phyloP scores from a whole-genome alignment of 1,140 invertebrate genomes.

The Bombus polaris region DNA sequence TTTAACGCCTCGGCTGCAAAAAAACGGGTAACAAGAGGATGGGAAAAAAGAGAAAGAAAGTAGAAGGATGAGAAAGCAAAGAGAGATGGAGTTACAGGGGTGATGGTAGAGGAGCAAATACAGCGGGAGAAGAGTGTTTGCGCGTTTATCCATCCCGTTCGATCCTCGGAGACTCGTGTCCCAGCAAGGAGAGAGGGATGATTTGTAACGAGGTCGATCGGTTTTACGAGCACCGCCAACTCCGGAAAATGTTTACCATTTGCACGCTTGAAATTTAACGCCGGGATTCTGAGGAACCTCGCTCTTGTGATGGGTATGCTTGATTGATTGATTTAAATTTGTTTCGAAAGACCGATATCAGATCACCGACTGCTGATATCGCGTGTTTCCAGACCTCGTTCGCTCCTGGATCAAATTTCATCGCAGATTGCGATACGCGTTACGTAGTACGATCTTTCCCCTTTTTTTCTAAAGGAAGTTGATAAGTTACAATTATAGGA shows the following conservation, averaged over 20 bases:
- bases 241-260: slow-evolving; percentile 31
- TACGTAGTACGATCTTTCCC: not conserved
- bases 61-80: no score
- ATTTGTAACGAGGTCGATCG: slow-evolving; percentile 48
- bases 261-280: slow-evolving; percentile 17
- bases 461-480: not conserved
- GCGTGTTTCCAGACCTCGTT: not conserved
- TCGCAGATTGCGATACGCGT: not conserved
- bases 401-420: not conserved
- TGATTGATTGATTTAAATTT: slow-evolving; percentile 26
- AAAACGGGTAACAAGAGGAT: slow-evolving; percentile 4
- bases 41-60: not conserved
- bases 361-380: not conserved
- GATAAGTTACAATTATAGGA: not conserved
- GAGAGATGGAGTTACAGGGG: not conserved
- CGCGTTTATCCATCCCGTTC: slow-evolving; percentile 5
- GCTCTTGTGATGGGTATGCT: not conserved
- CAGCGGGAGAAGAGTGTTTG: slow-evolving; percentile 15
- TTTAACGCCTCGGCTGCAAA: slow-evolving; percentile 37
- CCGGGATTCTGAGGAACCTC: not conserved
- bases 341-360: not conserved
- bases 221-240: slow-evolving; percentile 3
- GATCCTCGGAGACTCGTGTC: not conserved
- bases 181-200: not conserved
- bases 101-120: not conserved